Base-by-base conservation (phyloP, 2,797 vertebrate genomes). In the Hapalemur alaotrensis region DNA sequence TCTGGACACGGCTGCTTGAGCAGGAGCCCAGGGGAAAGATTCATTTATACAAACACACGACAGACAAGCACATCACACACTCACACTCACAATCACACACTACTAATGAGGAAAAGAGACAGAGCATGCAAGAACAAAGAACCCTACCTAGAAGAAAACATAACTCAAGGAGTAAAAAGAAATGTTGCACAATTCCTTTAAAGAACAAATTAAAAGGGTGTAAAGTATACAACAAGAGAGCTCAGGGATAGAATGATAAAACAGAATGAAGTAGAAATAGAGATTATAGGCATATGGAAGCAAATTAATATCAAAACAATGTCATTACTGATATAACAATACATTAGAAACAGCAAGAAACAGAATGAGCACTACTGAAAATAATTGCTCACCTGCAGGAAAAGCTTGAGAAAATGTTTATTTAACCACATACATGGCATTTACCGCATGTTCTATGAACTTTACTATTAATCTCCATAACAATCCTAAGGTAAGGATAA, bases 291-390 rank as follows among this genome's bases (percentile, higher is more conserved):
- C 35, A 41, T 41, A n/a, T 1, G 7, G 43, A 59, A 82, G 41
- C 57, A 92, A 81, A 81, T 65, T 82, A 82, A 52, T 70, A 82
- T 32, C 48, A 88, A 78, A 80, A 81, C 67, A 78, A 61, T 61
- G 28, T 46, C 38, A 48, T 86, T 88, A 72, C 6, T 86, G 63
- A 63, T 67, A 48, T 73, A 82, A 82, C 46, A 63, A 73, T 57
- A 92, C 20, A 76, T 70, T 81, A 57, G 38, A 70, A 91, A 89
- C 30, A 91, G 67, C 28, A 76, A 89, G 69, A 89, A 85, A 83
- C 11, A 11, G 59, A 84, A 57, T 59, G 50, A 85, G 52, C 52
- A 35, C 50, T 61, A 78, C 46, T 61, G 41, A 93, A 76, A 81
- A 78, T 84, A 89, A 82, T 54, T 89, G 54, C 48, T 82, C 48